Evolutionary conservation across 2,113 vertebrate species (phyloP).

Genomic region (Lethenteron camtschaticum): DNA sequence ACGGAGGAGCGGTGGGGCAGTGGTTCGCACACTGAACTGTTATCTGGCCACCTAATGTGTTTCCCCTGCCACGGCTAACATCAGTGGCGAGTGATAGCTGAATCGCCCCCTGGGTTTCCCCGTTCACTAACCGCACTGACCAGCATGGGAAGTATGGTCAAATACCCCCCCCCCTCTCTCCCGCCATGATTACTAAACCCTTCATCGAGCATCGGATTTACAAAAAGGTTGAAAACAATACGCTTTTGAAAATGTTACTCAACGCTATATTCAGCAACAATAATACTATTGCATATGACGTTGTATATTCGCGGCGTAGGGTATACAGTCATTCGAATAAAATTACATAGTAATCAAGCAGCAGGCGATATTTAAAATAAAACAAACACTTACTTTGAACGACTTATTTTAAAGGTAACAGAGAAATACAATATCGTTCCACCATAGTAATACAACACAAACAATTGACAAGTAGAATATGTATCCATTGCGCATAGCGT

Average conservation of each 20-base stretch:
- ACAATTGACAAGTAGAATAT: neutral
- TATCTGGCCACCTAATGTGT: no score
- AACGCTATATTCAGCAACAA: neutral
- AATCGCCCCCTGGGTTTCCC: neutral
- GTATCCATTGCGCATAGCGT: neutral
- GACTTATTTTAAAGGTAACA: neutral
- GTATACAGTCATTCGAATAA: neutral
- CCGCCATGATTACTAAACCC: neutral
- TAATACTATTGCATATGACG: neutral
- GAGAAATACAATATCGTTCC: neutral
- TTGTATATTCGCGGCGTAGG: neutral
- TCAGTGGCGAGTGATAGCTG: no score
- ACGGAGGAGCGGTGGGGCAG: no score
- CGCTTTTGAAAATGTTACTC: neutral
- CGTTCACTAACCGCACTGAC: neutral
- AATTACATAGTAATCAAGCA: no score
- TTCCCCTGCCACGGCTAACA: no score
- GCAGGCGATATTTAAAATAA: neutral
- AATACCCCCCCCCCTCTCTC: neutral
- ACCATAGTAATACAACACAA: neutral
- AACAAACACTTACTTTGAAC: neutral
- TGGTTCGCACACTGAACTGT: no score
- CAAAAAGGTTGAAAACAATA: neutral
- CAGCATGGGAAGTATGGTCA: neutral
- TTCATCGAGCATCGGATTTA: neutral